Evolutionary conservation across 2,888 invertebrate species (phyloP), one percentile per base, ranked within the genome.

Genomic region (Lithophane socia): DNA sequence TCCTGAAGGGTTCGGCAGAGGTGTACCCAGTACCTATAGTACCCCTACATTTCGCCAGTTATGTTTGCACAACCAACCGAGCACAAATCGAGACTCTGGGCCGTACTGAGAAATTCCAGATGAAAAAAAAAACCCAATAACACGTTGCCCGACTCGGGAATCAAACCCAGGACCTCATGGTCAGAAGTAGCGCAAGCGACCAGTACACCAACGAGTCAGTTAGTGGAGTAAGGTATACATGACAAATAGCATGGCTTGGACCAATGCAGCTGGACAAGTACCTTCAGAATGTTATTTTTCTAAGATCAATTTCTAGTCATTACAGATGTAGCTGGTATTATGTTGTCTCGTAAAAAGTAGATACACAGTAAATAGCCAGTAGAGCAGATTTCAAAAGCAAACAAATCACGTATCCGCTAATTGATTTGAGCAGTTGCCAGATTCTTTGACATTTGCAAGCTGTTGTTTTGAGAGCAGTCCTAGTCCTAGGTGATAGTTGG

Each of bases 381-480:
- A 42, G 24, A 60, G 5, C 24, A 74, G 4, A 56, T 52, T 10
- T 54, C 44, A 9, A 13, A 37, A 44, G 12, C 2, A 52, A 52
- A 71, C 52, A 52, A 16, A 64, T 58, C 42, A 49, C 5, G 18
- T 37, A 29, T 16, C 44, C 60, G 71, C 52, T 78, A 78, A 78
- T 71, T 65, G 65, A 79, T 65, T 79, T 78, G 78, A 78, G 58
- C 52, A 54, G 29, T 71, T 58, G 79, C 79, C 78, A 79, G 64
- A 79, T n/a, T 78, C 18, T 78, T 60, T 71, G 65, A 79, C 29
- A 71, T 71, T 58, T 65, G 4, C 42, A 21, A 44, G 58, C 44
- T 78, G 78, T 42, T 78, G n/a, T 52, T 29, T 56, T 42, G 7
- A 18, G 4, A 18, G 21, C 56, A 47, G 47, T 29, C 12, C n/a